Evolutionary conservation across 2,797 vertebrate genomes (phyloP).

Genomic region (Spondyliosoma cantharus): DNA sequence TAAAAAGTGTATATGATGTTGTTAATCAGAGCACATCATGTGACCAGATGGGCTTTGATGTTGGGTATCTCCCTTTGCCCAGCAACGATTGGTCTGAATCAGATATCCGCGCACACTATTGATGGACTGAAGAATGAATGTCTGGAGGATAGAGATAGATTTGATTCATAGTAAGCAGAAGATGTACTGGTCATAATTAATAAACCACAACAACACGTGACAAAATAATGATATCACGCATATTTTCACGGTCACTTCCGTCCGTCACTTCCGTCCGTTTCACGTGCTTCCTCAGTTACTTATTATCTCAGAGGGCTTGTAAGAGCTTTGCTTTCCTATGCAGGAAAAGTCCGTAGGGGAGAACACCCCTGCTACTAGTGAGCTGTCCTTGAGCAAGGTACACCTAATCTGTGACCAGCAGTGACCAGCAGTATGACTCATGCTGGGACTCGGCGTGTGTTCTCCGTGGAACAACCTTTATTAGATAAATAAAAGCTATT

Average conservation of each 20-base stretch:
- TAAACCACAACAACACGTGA: background rate
- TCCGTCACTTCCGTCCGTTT: too few relatives aligned
- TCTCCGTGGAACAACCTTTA: constrained; percentile 27
- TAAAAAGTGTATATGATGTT: constrained; percentile 34
- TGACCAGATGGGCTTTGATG: constrained; percentile 41
- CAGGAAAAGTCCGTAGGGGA: background rate
- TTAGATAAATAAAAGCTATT: constrained; percentile 49
- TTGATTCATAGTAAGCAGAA: constrained; percentile 3
- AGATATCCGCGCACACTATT: constrained; percentile 38
- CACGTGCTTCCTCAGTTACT: background rate
- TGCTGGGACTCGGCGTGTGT: background rate
- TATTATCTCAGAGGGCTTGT: background rate
- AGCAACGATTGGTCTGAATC: constrained; percentile 37
- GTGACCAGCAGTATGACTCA: constrained; percentile 8
- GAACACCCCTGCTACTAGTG: background rate
- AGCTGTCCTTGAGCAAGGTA: constrained; percentile 42
- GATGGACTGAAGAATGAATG: constrained; percentile 28
- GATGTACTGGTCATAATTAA: background rate
- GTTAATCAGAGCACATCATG: constrained; percentile 39
- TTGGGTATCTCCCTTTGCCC: constrained; percentile 41
- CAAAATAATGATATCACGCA: background rate
- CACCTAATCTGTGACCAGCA: constrained; percentile 6
- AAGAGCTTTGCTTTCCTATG: constrained; percentile 5
- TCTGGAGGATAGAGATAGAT: constrained; percentile 16
- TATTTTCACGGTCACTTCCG: background rate